Base-by-base conservation (phyloP, 2,113 vertebrate genomes). In the Taurulus bubalis region DNA sequence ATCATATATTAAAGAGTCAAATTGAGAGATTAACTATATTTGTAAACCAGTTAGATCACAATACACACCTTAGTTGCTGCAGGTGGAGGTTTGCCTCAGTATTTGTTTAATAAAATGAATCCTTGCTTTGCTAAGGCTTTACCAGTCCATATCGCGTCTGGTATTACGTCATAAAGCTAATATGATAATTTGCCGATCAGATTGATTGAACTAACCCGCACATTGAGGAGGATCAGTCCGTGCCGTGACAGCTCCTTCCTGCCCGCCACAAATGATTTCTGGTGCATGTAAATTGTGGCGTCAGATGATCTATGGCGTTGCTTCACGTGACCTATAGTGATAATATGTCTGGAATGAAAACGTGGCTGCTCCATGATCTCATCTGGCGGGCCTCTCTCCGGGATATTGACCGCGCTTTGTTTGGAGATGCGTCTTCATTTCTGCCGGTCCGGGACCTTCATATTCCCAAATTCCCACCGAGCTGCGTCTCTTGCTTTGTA, bases 371-470 rank as follows among this genome's bases (percentile, higher is more conserved):
- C 30, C 75, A 11, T 90, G 89, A 91, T 92, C 82, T 92, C 84
- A 88, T 90, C 80, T 90, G 81, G 69, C 82, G 77, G 71, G 38
- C 55, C 79, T 40, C 77, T 80, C 81, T 56, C 30, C 63, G 66
- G 84, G 88, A 86, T 94, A 95, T 94, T 91, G 94, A 94, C 85
- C 89, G 83, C 62, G 78, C 82, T 85, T 92, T 90, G 93, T 92
- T 87, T 83, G 87, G 71, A 91, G 85, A 93, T 92, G 94, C 90
- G 87, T 94, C 94, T 94, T 91, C 85, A 92, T 93, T 89, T 90
- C 51, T 74, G 64, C 14, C 79, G 12, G 55, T 53, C 34, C 71
- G 69, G 87, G 74, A 75, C 86, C 47, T 51, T 86, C 82, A 72
- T 85, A 80, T 85, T 90, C 85, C 91, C 90, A 82, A 90, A 92